Evolutionary conservation across 2,888 invertebrate species (phyloP), one percentile per base, ranked within the genome.

Genomic region (Trichogramma evanescens): DNA sequence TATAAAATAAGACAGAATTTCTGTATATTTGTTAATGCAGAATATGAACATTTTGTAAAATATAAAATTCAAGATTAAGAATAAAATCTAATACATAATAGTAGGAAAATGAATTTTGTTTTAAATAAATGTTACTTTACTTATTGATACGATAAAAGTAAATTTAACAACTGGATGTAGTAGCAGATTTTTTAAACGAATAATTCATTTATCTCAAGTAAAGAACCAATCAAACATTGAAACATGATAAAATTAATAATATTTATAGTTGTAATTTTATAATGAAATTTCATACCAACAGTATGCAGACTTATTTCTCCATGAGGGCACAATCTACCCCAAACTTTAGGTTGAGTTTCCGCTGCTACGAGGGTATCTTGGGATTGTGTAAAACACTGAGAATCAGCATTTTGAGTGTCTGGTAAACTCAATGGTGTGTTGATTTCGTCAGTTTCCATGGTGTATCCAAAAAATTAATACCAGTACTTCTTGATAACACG

Each of bases 371-470:
- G 4, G 2, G 62, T 60, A 1, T 70, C 70, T 56, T 73, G 73
- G 4, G 71, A 70, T 45, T 73, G 74, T 3, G 73, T 70, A 0
- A 70, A 62, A 10, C 57, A 53, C 38, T 71, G 38, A 0, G 58
- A 66, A 6, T 72, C 72, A 3, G 59, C 68, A 46, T 71, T 69
- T 61, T 74, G 74, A 0, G 74, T 74, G 40, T 73, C 72, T 5
- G 74, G 74, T 48, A 71, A 60, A 42, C 68, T 71, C 10, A 64
- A 54, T 5, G 69, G 66, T 39, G 13, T 26, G 7, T 6, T 40
- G 1, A 51, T 43, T 8, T 60, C 58, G 6, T 63, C 58, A 8
- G 39, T 41, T 43, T 60, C 60, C 64, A 62, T 60, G 26, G 40
- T 53, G 43, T 4, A 26, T 54, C 41, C 43, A 26, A 26, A 26